Evolutionary conservation across 2,888 invertebrate species (phyloP).

Genomic region (Deilephila porcellus): DNA sequence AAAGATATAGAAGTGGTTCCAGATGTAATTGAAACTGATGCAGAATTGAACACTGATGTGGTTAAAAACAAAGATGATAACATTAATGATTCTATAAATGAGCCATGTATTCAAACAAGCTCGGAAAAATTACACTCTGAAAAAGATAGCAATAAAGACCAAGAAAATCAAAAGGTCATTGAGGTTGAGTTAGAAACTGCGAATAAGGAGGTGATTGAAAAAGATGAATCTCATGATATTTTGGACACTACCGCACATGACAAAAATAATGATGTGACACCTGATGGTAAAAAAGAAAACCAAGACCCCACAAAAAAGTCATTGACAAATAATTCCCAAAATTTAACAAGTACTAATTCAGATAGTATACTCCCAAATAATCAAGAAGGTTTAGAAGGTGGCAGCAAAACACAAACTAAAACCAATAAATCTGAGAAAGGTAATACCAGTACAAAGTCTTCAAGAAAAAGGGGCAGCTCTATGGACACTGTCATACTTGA

Average conservation of each 20-base stretch:
- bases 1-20: constrained; percentile 1
- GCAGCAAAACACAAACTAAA: constrained; percentile 32
- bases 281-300: constrained; percentile 22
- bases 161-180: constrained; percentile 23
- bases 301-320: constrained; percentile 29
- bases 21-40: constrained; percentile 36
- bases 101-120: not conserved
- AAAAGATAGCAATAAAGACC: constrained; percentile 13
- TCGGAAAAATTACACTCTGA: not conserved
- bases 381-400: constrained; percentile 62
- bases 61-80: no score
- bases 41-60: not conserved
- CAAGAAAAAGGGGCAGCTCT: constrained; percentile 42
- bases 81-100: not conserved
- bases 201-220: constrained; percentile 28
- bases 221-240: constrained; percentile 1
- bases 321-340: constrained; percentile 39
- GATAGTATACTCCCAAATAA: constrained; percentile 74
- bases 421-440: constrained; percentile 32
- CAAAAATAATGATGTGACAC: not conserved
- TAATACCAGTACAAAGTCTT: not conserved
- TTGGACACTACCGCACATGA: constrained; percentile 33
- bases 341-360: constrained; percentile 52
- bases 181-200: constrained; percentile 26
- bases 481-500: constrained; percentile 36